phyloP scores from a whole-genome alignment of 2,113 vertebrate genomes.

The Bubo bubo region DNA sequence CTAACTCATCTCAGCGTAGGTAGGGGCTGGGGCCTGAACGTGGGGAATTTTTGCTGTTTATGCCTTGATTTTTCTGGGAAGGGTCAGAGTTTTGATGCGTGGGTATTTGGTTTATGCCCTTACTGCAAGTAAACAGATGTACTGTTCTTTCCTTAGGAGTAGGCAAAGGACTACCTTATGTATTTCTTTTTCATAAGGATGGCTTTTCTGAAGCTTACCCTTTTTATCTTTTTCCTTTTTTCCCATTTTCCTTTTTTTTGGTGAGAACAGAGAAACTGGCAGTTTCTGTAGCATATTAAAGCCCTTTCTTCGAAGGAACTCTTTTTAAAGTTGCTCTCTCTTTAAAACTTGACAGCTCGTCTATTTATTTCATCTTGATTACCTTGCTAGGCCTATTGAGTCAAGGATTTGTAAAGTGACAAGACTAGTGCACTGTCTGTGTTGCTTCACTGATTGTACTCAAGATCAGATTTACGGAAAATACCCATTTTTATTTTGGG shows the following conservation, averaged over 20 bases:
- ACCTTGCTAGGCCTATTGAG: not conserved
- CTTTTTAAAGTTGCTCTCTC: not conserved
- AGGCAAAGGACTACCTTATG: not conserved
- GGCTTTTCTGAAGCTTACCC: not conserved
- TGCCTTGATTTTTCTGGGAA: not conserved
- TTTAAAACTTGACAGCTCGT: not conserved
- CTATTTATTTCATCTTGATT: not conserved
- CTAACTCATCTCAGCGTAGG: not conserved
- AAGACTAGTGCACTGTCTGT: not conserved
- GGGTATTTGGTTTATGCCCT: not conserved
- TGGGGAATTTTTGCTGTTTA: not conserved
- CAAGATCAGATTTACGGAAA: not conserved
- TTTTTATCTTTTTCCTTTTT: not conserved
- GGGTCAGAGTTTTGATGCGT: not conserved
- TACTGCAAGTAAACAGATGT: not conserved
- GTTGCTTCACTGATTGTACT: not conserved
- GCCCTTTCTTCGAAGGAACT: not conserved
- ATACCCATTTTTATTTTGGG: not conserved
- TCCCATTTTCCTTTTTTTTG: fast-evolving
- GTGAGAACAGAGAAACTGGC: not conserved
- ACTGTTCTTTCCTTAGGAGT: not conserved
- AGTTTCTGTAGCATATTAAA: not conserved
- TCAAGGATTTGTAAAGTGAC: not conserved
- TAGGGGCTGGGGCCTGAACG: not conserved
- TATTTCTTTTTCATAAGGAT: not conserved